Base-by-base conservation (phyloP, 2,797 vertebrate genomes). In the Lepilemur ruficaudatus region DNA sequence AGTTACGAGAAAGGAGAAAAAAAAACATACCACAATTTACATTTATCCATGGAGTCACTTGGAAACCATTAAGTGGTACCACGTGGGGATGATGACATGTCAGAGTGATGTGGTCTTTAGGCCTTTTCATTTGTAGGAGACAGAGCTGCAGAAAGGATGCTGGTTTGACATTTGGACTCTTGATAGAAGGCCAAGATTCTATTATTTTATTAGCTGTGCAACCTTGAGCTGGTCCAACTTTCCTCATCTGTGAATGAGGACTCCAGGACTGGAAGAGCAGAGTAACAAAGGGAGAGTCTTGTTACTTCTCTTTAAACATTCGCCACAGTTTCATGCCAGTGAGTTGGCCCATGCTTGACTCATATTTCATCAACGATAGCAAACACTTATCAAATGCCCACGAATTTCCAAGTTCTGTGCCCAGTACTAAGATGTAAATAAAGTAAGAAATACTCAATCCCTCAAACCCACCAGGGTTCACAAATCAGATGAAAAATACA, bases 1-100 rank as follows among this genome's bases (percentile, higher is more conserved):
- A n/a, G 67, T 91, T 89, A 81, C 35, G 55, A 93, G n/a, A 87
- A 81, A 91, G 61, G 78, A 87, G 65, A 94, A 73, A 92, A 48
- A 89, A 46, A 46, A 67, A 25, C 69, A n/a, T 28, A 55, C 80
- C 23, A 15, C 63, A 82, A 69, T 69, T 87, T 61, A 85, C 22
- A 57, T 80, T 67, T 82, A 92, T 48, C 35, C 41, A 70, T 11
- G 57, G 15, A 81, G 73, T 50, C 76, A 81, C 59, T 95, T 89
- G 82, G 79, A 94, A 91, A 50, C 25, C 91, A 35, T 91, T 76
- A 80, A 82, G 73, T 85, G 76, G 72, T 69, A 75, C 90, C 95
- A 83, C 11, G 35, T 46, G 90, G 70, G 73, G 61, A 80, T 25
- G 43, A 63, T 35, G 75, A 8, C 70, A 28, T 5, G 41, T 38